Conservation (phyloP, 2,113 vertebrate species). For the Chiloscyllium plagiosum region DNA sequence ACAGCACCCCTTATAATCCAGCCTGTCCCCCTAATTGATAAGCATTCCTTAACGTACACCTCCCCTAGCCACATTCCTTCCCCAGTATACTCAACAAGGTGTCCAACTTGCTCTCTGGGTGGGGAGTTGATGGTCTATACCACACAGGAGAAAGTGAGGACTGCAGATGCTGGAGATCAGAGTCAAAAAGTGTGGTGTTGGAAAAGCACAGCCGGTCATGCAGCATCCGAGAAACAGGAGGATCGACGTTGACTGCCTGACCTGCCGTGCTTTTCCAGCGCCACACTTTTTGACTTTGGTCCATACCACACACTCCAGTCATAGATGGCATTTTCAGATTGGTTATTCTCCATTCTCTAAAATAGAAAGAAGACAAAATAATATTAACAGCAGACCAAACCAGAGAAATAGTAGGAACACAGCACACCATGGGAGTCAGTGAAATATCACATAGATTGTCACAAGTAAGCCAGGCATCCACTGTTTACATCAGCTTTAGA, state of each 20-base stretch:
- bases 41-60: not conserved
- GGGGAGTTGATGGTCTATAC: not conserved
- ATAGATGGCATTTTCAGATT: not conserved
- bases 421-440: not conserved
- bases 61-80: not conserved
- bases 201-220: too few relatives aligned
- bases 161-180: too few relatives aligned
- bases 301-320: not conserved
- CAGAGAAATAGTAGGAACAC: not conserved
- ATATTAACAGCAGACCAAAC: not conserved
- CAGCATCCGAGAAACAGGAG: too few relatives aligned
- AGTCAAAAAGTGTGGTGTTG: too few relatives aligned
- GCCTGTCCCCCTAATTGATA: too few relatives aligned
- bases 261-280: too few relatives aligned
- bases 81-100: not conserved
- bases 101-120: not conserved
- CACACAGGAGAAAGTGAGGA: too few relatives aligned
- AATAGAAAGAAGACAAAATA: not conserved
- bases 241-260: too few relatives aligned
- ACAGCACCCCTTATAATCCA: too few relatives aligned
- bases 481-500: not conserved
- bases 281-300: too few relatives aligned
- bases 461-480: not conserved
- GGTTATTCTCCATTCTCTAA: not conserved
- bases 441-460: not conserved